phyloP scores from a whole-genome alignment of 2,797 vertebrate species.

The Champsocephalus esox region DNA sequence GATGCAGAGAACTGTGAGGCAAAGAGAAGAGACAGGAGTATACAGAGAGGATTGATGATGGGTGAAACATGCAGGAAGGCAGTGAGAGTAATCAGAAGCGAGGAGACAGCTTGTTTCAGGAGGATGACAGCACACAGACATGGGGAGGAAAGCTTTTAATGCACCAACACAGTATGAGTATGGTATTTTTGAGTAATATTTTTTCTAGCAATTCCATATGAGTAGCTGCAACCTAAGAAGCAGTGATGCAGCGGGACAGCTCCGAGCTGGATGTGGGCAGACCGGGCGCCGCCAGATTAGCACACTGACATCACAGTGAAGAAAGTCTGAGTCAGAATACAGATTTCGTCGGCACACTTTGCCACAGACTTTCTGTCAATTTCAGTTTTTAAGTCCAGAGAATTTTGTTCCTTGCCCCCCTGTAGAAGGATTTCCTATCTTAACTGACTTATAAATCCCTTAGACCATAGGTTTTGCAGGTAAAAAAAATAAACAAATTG shows the following conservation, averaged over 20 bases:
- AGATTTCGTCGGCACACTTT: constrained; percentile 2
- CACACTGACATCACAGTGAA: constrained; percentile 57
- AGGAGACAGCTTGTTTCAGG: constrained; percentile 65
- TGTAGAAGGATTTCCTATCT: neutral
- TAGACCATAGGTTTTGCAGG: constrained; percentile 3
- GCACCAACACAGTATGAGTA: constrained; percentile 57
- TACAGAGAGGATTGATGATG: constrained; percentile 64
- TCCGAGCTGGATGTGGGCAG: constrained; percentile 64
- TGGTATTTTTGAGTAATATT: constrained; percentile 55
- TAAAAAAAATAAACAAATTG: neutral
- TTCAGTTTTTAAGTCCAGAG: neutral
- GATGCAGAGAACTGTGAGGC: constrained; percentile 78
- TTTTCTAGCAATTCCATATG: constrained; percentile 64
- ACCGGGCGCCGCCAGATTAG: constrained; percentile 61
- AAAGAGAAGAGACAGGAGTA: constrained; percentile 73
- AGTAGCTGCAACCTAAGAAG: constrained; percentile 74
- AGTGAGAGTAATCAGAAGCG: constrained; percentile 69
- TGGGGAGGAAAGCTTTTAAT: constrained; percentile 61
- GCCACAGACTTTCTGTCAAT: constrained; percentile 12
- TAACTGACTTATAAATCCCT: constrained; percentile 9
- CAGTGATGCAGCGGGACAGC: constrained; percentile 61
- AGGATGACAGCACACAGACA: constrained; percentile 61
- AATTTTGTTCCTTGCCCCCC: constrained; percentile 4
- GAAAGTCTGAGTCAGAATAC: constrained; percentile 55
- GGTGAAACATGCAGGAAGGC: constrained; percentile 60